A percentile compares a stretch with the other conserved stretches of the same genome.
Evolutionary conservation across 2,888 invertebrate genomes (phyloP).

Genomic region (Mamestra brassicae): DNA sequence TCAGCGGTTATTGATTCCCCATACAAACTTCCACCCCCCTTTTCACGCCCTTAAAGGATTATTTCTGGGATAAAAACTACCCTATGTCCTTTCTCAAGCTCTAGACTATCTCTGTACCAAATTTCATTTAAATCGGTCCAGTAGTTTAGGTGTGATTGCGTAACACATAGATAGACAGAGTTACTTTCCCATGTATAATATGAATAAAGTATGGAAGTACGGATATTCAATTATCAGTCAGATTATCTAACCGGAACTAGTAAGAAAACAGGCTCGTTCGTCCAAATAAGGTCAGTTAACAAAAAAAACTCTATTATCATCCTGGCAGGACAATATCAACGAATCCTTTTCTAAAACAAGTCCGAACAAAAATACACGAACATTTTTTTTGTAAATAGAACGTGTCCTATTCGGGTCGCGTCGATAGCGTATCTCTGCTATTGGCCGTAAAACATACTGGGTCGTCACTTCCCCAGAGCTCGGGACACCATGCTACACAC

Average conservation of each 20-base stretch:
- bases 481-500: conserved; percentile 54
- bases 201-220: neutral
- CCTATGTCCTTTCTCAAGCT: too few species aligned
- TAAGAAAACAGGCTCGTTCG: neutral
- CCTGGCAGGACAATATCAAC: conserved; percentile 8
- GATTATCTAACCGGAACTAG: neutral
- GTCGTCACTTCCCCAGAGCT: conserved; percentile 70
- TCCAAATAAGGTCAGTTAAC: conserved; percentile 1
- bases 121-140: too few species aligned
- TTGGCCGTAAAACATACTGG: conserved; percentile 66
- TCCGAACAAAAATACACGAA: conserved; percentile 28
- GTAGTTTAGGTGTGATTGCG: too few species aligned
- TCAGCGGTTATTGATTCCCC: too few species aligned
- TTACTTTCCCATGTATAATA: too few species aligned
- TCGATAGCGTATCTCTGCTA: conserved; percentile 72
- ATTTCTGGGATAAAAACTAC: too few species aligned
- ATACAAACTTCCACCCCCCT: too few species aligned
- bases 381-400: conserved; percentile 55
- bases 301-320: neutral
- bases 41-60: too few species aligned
- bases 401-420: conserved; percentile 65
- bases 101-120: too few species aligned
- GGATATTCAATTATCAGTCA: neutral
- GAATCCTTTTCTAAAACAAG: conserved; percentile 25
- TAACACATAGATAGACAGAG: too few species aligned